A percentile compares a stretch with the other conserved stretches of the same genome.
phyloP scores from a whole-genome alignment of 2,113 vertebrate genomes.

The Ramphastos sulfuratus region DNA sequence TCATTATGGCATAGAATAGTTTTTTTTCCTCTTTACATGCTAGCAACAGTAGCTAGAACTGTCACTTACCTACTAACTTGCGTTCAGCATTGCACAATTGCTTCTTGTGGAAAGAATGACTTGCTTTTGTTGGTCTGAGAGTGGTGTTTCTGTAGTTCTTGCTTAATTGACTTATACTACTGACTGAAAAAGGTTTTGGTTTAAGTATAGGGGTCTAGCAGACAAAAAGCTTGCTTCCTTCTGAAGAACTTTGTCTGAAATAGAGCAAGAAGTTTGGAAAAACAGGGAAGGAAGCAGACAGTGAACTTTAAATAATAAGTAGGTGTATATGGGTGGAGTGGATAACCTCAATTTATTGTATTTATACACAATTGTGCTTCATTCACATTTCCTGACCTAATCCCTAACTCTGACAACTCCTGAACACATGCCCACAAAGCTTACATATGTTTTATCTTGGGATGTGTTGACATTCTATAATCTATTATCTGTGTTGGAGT shows the following conservation, averaged over 20 bases:
- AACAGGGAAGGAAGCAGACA: background rate
- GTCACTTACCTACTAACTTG: background rate
- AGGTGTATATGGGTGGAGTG: background rate
- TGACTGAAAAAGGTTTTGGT: background rate
- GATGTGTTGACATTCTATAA: background rate
- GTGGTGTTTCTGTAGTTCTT: background rate
- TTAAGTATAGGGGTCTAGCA: background rate
- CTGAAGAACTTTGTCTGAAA: background rate
- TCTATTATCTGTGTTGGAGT: background rate
- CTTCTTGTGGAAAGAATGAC: background rate
- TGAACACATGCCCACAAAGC: background rate
- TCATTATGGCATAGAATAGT: background rate
- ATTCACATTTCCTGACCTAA: background rate
- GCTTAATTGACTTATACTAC: background rate
- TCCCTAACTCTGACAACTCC: rapidly evolving
- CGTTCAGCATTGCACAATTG: background rate
- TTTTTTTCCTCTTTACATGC: too few relatives aligned
- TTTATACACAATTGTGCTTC: background rate
- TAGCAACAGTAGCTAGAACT: background rate
- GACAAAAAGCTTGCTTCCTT: background rate
- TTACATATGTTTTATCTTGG: background rate
- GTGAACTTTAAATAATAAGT: background rate
- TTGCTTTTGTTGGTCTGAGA: background rate
- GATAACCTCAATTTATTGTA: background rate
- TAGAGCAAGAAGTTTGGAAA: background rate